These are phyloP conservation scores for Spicauda simplicius DNA, from an alignment of 2,888 invertebrate genomes.

Conservation along the genomic window DNA sequence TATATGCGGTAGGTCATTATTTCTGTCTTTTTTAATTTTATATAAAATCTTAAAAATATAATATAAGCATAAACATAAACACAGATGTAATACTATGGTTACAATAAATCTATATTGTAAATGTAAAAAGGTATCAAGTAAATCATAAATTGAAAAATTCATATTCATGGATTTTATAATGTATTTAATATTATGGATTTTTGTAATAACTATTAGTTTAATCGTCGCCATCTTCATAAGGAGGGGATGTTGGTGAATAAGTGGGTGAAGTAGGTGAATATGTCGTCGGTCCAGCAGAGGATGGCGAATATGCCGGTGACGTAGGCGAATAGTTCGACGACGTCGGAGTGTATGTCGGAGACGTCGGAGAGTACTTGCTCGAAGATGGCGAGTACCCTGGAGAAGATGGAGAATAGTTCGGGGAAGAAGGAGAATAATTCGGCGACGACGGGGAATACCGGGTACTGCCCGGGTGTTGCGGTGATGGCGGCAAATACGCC, in stretches of 20 bases:
- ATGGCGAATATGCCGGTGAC: slow-evolving; percentile 93
- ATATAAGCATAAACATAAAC: background rate
- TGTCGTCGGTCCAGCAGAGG: slow-evolving; percentile 85
- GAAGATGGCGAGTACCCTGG: slow-evolving; percentile 93
- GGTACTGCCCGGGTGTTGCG: slow-evolving; percentile 90
- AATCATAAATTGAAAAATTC: too few relatives aligned
- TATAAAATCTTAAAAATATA: background rate
- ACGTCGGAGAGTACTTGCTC: slow-evolving; percentile 91
- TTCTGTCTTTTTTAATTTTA: background rate
- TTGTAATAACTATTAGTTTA: slow-evolving; percentile 49
- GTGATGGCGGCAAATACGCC: slow-evolving; percentile 88
- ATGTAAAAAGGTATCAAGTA: too few relatives aligned
- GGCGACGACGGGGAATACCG: slow-evolving; percentile 89
- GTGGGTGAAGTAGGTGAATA: slow-evolving; percentile 76
- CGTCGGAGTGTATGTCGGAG: slow-evolving; percentile 91
- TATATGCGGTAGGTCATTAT: too few relatives aligned
- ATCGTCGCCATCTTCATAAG: slow-evolving; percentile 85
- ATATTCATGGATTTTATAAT: too few relatives aligned
- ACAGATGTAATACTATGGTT: too few relatives aligned
- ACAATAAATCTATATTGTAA: too few relatives aligned
- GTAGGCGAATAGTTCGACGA: slow-evolving; percentile 92
- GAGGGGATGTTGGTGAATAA: slow-evolving; percentile 86
- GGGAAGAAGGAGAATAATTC: slow-evolving; percentile 90
- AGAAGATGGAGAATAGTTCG: slow-evolving; percentile 91
- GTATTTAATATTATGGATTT: background rate